phyloP scores from a whole-genome alignment of 2,797 vertebrate genomes.

The Sphenopsis melanotis region DNA sequence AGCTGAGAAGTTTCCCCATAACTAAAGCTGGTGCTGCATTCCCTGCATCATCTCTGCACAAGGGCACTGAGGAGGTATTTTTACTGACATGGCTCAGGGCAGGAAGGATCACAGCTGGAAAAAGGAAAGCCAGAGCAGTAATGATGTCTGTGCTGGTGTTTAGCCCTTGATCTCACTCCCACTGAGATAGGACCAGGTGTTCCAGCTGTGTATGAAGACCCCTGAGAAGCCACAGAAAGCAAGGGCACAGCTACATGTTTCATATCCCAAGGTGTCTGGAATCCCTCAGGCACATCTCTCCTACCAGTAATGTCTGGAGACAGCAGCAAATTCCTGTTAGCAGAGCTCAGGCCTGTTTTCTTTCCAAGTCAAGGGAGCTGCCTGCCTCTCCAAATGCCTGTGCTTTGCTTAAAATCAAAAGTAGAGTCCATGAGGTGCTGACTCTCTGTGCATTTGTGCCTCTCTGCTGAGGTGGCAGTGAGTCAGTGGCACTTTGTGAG shows the following conservation, averaged over 20 bases:
- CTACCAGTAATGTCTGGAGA: not conserved
- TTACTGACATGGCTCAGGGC: rapidly evolving
- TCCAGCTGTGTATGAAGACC: not conserved
- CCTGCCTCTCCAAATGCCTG: not conserved
- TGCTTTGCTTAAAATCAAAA: not conserved
- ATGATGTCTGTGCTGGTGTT: not conserved
- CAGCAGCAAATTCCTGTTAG: not conserved
- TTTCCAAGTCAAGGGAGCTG: not conserved
- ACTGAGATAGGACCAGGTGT: not conserved
- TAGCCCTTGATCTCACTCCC: not conserved
- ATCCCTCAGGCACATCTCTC: not conserved
- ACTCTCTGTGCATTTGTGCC: not conserved
- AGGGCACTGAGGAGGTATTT: not conserved
- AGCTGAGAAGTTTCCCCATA: not conserved
- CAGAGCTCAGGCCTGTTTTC: not conserved
- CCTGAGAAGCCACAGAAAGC: not conserved
- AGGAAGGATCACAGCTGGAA: not conserved
- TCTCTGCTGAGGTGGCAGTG: not conserved
- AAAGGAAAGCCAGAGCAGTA: not conserved
- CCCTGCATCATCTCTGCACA: not conserved
- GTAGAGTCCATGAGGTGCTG: not conserved
- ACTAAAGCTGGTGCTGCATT: not conserved
- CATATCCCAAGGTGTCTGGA: no score
- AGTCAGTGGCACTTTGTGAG: not conserved
- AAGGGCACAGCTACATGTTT: not conserved